phyloP scores from a whole-genome alignment of 1,140 invertebrate species.

The Pristionchus pacificus region DNA sequence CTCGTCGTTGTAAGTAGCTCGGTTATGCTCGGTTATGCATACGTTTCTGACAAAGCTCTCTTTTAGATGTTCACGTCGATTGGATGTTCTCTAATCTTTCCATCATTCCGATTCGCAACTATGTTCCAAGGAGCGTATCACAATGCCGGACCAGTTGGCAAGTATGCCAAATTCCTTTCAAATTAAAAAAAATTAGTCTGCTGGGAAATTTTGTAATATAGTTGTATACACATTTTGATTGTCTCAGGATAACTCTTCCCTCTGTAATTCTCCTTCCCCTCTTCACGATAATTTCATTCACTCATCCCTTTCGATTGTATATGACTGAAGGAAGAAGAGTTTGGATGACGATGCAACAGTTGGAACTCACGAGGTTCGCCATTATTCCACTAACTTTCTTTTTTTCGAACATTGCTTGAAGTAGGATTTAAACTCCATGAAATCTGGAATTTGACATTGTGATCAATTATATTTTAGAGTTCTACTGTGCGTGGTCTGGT shows the following conservation, averaged over 20 bases:
- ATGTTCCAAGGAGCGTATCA: constrained; percentile 20
- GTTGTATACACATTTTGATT: not conserved
- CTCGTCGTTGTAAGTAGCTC: not conserved
- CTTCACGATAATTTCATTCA: constrained; percentile 10
- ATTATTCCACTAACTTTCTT: no score
- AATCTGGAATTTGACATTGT: not conserved
- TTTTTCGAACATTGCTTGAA: no score
- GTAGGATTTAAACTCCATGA: not conserved
- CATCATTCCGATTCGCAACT: constrained; percentile 22
- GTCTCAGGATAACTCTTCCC: constrained; percentile 9
- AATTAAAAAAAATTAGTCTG: no score
- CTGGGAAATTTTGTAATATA: no score
- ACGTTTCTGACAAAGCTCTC: no score
- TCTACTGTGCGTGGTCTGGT: no score
- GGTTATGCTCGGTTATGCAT: no score
- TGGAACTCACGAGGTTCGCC: constrained; percentile 13
- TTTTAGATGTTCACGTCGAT: not conserved
- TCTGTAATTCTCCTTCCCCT: constrained; percentile 8
- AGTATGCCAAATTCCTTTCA: no score
- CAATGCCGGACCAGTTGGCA: constrained; percentile 3
- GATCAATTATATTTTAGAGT: not conserved
- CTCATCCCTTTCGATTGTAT: constrained; percentile 7
- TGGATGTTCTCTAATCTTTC: constrained; percentile 12
- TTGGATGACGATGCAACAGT: constrained; percentile 14
- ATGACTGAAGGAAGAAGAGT: constrained; percentile 7